Conservation (phyloP, 53 echinoderm and acorn worm genomes). For the Actinopyga echinites region DNA sequence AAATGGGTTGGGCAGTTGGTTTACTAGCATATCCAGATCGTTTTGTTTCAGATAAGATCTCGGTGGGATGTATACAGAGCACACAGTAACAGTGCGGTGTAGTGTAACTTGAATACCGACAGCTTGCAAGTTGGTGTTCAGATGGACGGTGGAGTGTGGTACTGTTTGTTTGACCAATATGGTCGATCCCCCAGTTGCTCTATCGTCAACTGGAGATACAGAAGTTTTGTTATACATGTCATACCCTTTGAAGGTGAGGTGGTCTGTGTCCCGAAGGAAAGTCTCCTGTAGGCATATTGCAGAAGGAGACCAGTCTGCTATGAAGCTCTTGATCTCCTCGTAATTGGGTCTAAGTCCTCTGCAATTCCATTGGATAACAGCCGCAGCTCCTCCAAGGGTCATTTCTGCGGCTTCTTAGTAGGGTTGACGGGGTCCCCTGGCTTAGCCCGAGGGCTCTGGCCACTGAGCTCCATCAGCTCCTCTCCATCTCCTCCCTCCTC, state of each 20-base stretch:
- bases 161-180: neutral
- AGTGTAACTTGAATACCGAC: neutral
- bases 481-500: neutral
- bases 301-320: neutral
- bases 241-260: neutral
- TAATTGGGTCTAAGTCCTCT: neutral
- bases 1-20: too few relatives aligned
- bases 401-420: too few relatives aligned
- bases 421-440: too few relatives aligned
- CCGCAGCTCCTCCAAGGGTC: neutral
- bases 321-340: constrained; percentile 13
- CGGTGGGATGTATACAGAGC: constrained; percentile 27
- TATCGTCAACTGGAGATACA: neutral
- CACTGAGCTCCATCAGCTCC: too few relatives aligned
- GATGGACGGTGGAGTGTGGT: constrained; percentile 1
- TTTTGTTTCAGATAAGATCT: too few relatives aligned
- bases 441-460: neutral
- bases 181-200: neutral
- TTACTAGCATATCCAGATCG: neutral
- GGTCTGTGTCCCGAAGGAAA: neutral
- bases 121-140: neutral
- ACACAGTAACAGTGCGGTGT: constrained; percentile 1
- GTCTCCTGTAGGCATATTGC: constrained; percentile 17
- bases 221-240: neutral
- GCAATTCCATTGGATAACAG: constrained; percentile 30